Base-by-base conservation (phyloP, 2,113 vertebrate species). In the Nothobranchius kuhntae region DNA sequence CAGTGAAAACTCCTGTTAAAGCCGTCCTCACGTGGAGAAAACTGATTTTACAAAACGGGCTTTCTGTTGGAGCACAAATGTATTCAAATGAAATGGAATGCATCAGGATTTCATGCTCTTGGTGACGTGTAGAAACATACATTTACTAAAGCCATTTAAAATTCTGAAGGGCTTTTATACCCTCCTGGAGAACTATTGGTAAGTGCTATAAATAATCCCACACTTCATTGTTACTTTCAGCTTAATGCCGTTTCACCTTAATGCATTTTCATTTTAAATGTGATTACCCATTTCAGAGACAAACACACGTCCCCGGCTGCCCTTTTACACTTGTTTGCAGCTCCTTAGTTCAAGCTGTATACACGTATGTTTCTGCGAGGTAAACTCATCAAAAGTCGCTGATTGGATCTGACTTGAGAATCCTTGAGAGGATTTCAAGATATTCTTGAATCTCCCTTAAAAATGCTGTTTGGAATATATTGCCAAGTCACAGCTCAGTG, bases 191-290 rank as follows among this genome's bases (percentile, higher is more conserved):
- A 83, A 81, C 73, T 64, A 72, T 71, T 64, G 60, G 67, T 44
- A 71, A 77, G 68, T 60, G 73, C 84, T 42, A 46, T 80, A 83
- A 85, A 83, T 85, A 58, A 78, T 48, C 36, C 15, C 69, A 47
- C 48, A 44, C 62, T 68, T 77, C 64, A 69, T 76, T 74, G 66
- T 63, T 68, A 71, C 71, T 70, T 70, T 65, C 71, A 71, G 17
- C 50, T 62, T 75, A 73, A 80, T 75, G 64, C 53, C 15, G 46
- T 67, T 84, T 76, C 56, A 68, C 69, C 65, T 76, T 53, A 62
- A 71, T 77, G 24, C 56, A 53, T 71, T 83, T 71, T 69, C 64
- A 75, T 72, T 79, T 70, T 68, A 60, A 83, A 75, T 72, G 57
- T 68, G 53, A 77, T 83, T 83, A 77, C 47, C 24, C 24, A 70